Conservation (phyloP, 2,113 vertebrate genomes). For the Colius striatus region DNA sequence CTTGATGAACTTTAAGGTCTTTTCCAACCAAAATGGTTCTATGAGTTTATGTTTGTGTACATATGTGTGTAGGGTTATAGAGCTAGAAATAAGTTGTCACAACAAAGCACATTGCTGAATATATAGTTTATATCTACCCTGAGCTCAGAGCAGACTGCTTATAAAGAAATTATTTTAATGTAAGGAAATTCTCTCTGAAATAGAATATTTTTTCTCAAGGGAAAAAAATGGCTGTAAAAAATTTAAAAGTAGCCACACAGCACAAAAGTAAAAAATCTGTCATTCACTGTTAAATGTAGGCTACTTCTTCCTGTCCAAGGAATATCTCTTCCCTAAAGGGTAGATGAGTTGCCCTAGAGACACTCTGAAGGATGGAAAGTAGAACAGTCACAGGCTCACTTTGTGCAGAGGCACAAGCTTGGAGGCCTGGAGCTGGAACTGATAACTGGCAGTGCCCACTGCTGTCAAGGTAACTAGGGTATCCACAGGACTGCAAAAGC, state of each 20-base stretch:
- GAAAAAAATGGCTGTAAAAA: neutral
- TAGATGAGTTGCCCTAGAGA: neutral
- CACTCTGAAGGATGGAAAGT: neutral
- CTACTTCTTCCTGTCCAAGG: neutral
- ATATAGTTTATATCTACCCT: neutral
- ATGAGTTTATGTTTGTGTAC: neutral
- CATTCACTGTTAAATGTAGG: neutral
- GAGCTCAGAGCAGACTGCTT: neutral
- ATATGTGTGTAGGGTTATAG: neutral
- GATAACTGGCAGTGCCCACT: neutral
- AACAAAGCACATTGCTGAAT: neutral
- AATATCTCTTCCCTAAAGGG: neutral
- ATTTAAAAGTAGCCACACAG: neutral
- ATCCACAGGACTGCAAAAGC: fast-evolving
- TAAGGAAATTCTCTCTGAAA: neutral
- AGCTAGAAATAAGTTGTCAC: neutral
- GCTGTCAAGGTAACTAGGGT: neutral
- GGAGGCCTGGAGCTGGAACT: neutral
- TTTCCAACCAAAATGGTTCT: no score
- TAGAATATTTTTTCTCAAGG: neutral
- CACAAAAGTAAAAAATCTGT: neutral
- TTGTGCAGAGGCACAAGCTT: neutral
- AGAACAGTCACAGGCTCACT: neutral
- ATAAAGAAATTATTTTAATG: neutral
- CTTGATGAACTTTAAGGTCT: no score